Percentiles rank a stretch among this genome's conserved stretches.
Conservation (phyloP, 2,113 vertebrate genomes). For the Blennius ocellaris region DNA sequence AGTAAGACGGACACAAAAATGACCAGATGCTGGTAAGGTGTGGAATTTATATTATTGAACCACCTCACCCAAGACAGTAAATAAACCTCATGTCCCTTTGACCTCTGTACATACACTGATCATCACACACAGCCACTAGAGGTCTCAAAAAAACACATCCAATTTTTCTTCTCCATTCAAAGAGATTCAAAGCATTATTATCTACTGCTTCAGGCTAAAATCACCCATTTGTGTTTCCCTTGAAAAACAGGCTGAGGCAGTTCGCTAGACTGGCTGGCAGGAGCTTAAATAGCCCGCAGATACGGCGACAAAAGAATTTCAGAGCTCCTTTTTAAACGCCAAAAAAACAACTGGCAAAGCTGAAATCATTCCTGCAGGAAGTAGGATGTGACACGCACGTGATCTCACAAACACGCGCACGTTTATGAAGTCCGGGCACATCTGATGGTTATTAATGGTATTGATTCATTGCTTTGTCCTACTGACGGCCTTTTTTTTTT, state of each 20-base stretch:
- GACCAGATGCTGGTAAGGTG: constrained; percentile 9
- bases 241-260: constrained; percentile 5
- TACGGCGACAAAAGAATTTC: constrained; percentile 19
- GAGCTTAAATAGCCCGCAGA: constrained; percentile 52
- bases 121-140: constrained; percentile 41
- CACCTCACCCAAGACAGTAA: constrained; percentile 4
- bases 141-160: constrained; percentile 34
- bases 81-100: background rate
- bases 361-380: background rate
- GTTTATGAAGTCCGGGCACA: too few species aligned
- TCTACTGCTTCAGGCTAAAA: background rate
- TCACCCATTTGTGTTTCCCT: too few species aligned
- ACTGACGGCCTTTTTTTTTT: background rate
- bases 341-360: constrained; percentile 46
- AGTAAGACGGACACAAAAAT: background rate
- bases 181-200: background rate
- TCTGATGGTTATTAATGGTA: constrained; percentile 21
- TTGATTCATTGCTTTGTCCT: background rate
- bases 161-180: background rate
- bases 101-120: constrained; percentile 19
- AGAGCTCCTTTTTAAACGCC: background rate
- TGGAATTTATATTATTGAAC: constrained; percentile 21
- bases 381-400: too few species aligned
- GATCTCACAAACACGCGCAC: too few species aligned
- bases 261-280: constrained; percentile 1